Percentiles rank a stretch among this genome's conserved stretches.
Conservation (phyloP, 2,113 vertebrate species). For the Pionites leucogaster region DNA sequence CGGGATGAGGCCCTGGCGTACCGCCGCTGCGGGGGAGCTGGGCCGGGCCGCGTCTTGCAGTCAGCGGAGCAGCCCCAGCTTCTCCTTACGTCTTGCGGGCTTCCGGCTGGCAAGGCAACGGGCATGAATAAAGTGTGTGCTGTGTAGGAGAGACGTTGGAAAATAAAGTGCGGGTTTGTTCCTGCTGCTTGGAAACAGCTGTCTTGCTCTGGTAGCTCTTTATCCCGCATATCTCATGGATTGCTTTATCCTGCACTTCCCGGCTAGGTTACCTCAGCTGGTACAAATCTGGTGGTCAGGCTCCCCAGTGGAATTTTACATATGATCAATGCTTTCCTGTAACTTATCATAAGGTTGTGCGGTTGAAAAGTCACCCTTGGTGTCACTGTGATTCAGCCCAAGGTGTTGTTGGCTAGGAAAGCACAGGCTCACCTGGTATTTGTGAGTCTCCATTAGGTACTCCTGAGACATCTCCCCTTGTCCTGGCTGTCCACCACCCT, state of each 20-base stretch:
- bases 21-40: no score
- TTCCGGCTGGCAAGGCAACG: fast-evolving
- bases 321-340: fast-evolving
- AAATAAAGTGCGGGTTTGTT: neutral
- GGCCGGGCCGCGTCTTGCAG: neutral
- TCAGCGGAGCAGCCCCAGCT: neutral
- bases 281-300: fast-evolving
- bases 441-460: neutral
- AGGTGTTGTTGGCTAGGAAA: neutral
- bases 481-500: neutral
- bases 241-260: fast-evolving
- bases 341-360: neutral
- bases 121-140: neutral
- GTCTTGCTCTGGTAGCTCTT: neutral
- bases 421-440: fast-evolving
- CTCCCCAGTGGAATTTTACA: fast-evolving
- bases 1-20: neutral
- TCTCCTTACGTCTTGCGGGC: neutral
- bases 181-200: neutral
- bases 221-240: no score
- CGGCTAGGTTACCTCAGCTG: neutral
- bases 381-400: fast-evolving
- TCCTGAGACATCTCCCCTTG: neutral
- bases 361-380: neutral
- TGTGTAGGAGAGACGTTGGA: neutral